Base-by-base conservation (phyloP, 2,797 vertebrate genomes). In the Aldrovandia affinis region DNA sequence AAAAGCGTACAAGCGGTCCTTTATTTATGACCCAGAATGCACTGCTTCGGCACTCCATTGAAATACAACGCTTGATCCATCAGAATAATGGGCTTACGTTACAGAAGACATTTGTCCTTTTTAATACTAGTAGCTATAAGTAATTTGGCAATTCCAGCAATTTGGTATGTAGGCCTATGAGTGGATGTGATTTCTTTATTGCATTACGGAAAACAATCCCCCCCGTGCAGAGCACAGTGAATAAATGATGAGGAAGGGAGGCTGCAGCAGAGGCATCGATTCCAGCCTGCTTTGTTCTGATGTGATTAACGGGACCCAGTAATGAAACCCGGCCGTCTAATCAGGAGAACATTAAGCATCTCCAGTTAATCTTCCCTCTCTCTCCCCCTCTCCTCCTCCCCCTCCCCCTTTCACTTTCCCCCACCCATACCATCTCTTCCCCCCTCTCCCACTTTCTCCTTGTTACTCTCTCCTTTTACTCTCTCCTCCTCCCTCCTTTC, bases 261-360 rank as follows among this genome's bases (percentile, higher is more conserved):
- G 3, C n/a, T 33, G 61, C 63, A 15, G 70, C 70, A 44, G 65
- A 63, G 42, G 55, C 68, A 85, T 81, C 55, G 80, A 85, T 77
- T 78, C 52, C 28, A 52, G 80, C 36, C 80, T 9, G 59, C 68
- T 80, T 75, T 77, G 47, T 61, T 93, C 92, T 94, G 89, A 92
- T 95, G 95, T 95, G 95, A 96, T 96, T 96, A 96, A 96, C 93
- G 94, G 92, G 88, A 88, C 90, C 84, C 89, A 88, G 90, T 95
- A 95, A 96, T 95, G 93, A 95, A 95, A 95, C 93, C 91, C 93
- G 94, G 93, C 93, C 94, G 92, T 95, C 93, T 94, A 95, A 95
- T 95, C 94, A 95, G 92, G 93, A 93, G 94, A 95, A 94, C 94
- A 94, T 96, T 96, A 95, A 95, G 89, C 87, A 94, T 88, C 89